Base-by-base conservation (phyloP, 1,140 invertebrate species). In the Oreohelix idahoensis region DNA sequence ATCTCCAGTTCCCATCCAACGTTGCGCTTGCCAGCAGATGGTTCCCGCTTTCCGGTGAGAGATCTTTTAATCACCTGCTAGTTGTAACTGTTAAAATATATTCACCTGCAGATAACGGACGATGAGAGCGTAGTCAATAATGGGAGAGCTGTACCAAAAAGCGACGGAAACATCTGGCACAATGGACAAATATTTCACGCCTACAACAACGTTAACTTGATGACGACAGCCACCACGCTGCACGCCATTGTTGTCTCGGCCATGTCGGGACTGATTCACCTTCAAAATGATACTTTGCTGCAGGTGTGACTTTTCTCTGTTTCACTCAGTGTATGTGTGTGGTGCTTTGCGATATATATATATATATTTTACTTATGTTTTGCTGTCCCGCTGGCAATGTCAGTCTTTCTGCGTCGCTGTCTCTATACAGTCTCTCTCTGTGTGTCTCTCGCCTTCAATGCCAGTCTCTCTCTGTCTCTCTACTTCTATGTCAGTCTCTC, bases 141-240 rank as follows among this genome's bases (percentile, higher is more conserved):
- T 23, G 32, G n/a, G 8, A 69, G 11, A 69, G 10, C 66, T 35
- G 10, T n/a, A 26, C 26, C 66, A 49, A 35, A n/a, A 29, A 69
- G 26, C 66, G 69, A 71, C 39, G 76, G 51, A 36, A 26, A 78
- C 51, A 13, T 78, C 5, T 36, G 45, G 51, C 76, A 78, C 58
- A 79, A 79, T 58, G 63, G 63, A n/a, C 53, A 69, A 11, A 5
- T 42, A 17, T 69, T 4, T 35, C 63, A n/a, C 58, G 4, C 49
- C 35, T 81, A 81, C 69, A 71, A 81, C 45, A 73, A 45, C 42
- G 42, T 81, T 17, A 69, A 81, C 79, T 63, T 73, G 39, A 76
- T 73, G 29, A 66, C 73, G 2, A 83, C 73, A 63, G 74, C 81
- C 45, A 66, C 71, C 17, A 51, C 39, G 10, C n/a, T 73, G 1